phyloP scores from a whole-genome alignment of 2,888 invertebrate species.

The Villa cingulata region DNA sequence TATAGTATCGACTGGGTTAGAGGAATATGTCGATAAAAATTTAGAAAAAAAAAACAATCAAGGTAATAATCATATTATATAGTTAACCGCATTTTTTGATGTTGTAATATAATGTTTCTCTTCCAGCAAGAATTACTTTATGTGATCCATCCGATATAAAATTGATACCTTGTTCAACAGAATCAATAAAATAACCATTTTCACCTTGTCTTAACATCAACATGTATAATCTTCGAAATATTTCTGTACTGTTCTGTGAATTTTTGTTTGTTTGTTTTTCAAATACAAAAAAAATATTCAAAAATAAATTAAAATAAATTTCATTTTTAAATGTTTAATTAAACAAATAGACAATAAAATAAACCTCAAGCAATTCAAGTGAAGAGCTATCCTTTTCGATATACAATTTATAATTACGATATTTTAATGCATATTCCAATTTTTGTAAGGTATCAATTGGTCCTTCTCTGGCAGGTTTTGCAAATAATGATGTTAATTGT shows the following conservation, averaged over 20 bases:
- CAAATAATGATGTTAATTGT: conserved; percentile 59
- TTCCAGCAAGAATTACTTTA: conserved; percentile 54
- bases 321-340: too few relatives aligned
- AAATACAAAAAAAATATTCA: neutral
- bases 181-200: conserved; percentile 47
- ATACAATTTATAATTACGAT: conserved; percentile 48
- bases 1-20: too few relatives aligned
- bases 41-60: neutral
- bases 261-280: too few relatives aligned
- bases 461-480: conserved; percentile 54
- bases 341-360: too few relatives aligned
- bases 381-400: conserved; percentile 63
- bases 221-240: conserved; percentile 54
- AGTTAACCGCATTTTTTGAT: conserved; percentile 55
- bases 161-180: conserved; percentile 56
- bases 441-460: conserved; percentile 52
- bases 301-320: neutral
- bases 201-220: conserved; percentile 42
- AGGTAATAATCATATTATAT: neutral
- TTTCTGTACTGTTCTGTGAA: conserved; percentile 64
- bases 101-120: conserved; percentile 63
- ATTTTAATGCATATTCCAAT: conserved; percentile 51
- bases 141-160: conserved; percentile 46
- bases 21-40: too few relatives aligned
- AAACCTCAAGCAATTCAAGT: conserved; percentile 46